Base-by-base conservation (phyloP, 2,797 vertebrate genomes). In the Spinus olivaceus region DNA sequence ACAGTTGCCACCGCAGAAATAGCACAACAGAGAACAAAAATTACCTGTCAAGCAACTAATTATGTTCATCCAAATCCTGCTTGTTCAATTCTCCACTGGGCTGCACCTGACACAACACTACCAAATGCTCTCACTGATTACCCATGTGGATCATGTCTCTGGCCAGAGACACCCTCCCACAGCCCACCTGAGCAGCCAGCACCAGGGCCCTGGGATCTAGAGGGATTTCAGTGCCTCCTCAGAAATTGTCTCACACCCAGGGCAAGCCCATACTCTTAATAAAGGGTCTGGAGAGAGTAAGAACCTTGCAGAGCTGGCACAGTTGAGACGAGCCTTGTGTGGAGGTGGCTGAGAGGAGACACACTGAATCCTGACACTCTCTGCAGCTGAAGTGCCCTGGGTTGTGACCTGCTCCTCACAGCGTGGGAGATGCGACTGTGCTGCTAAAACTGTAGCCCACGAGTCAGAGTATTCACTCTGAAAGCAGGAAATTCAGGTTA, bases 1-100 rank as follows among this genome's bases (percentile, higher is more conserved):
- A 96, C 96, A 95, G 95, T 97, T 97, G 95, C 96, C 90, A 91
- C 73, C 71, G 94, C 94, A 97, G 95, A 96, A 97, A 97, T 95
- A 97, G 96, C 94, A 92, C 94, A 96, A 94, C 95, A 95, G 67
- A 86, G 95, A 97, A 92, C 95, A 96, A 97, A 97, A 96, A 96
- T 96, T 97, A 97, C 95, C 95, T 96, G 95, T 97, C 95, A 96
- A 92, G 92, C 73, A 90, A 91, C 85, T 95, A 87, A 86, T 97
- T 96, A 92, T 94, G 82, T 84, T 94, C 95, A 94, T 94, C 94
- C 80, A 94, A 94, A 95, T 51, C 82, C 77, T 3, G 3, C 82
- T 86, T 90, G 86, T 94, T 97, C 95, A 92, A 80, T 94, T 91
- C 85, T 84, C 95, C 63, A 1, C 37, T 66, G 80, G 91, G 81